Percentiles rank a stretch among this genome's conserved stretches.
Evolutionary conservation across 2,797 vertebrate genomes (phyloP).

Genomic region (Falco concolor): DNA sequence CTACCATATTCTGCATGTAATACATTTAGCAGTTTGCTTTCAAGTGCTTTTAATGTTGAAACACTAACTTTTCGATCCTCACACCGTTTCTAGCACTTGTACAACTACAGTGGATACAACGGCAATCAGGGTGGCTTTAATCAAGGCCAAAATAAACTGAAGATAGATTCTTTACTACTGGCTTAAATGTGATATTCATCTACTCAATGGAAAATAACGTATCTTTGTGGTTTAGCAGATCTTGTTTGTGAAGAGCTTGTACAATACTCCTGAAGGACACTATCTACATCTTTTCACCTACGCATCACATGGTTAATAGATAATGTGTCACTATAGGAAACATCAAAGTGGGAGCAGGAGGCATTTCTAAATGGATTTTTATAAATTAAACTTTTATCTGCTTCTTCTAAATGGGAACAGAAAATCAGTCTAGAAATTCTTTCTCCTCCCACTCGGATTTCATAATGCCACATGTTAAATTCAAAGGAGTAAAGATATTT

Average conservation of each 20-base stretch:
- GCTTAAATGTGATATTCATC: neutral
- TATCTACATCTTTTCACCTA: neutral
- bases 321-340: neutral
- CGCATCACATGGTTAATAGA: neutral
- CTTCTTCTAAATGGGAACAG: neutral
- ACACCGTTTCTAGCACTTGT: neutral
- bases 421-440: neutral
- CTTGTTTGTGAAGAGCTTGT: neutral
- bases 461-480: slow-evolving; percentile 5
- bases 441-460: slow-evolving; percentile 18
- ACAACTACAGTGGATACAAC: neutral
- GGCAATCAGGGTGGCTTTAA: neutral
- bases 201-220: neutral
- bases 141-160: neutral
- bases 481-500: neutral
- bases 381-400: neutral
- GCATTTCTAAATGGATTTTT: neutral
- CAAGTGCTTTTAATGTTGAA: neutral
- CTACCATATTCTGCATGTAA: neutral
- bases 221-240: neutral
- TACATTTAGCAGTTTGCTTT: neutral
- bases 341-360: neutral
- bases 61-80: neutral
- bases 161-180: neutral
- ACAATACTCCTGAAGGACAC: neutral